A percentile compares a stretch with the other conserved stretches of the same genome.
Evolutionary conservation across 2,797 vertebrate genomes (phyloP).

Genomic region (Ctenosaura bakeri): DNA sequence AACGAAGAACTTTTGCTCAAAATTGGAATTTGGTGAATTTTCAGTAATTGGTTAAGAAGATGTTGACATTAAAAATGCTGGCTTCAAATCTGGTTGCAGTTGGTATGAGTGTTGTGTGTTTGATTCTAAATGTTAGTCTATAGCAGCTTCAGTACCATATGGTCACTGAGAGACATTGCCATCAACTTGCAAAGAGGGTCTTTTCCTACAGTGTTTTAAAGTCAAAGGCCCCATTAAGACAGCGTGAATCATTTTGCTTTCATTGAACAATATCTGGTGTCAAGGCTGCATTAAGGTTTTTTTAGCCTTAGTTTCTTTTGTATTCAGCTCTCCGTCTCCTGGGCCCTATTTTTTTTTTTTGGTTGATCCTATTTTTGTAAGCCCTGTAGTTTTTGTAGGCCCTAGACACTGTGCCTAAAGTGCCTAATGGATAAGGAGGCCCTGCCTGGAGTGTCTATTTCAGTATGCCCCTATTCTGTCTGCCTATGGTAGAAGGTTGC

Average conservation of each 20-base stretch:
- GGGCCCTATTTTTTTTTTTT: too few relatives aligned
- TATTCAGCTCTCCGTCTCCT: too few relatives aligned
- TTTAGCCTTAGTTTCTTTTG: too few relatives aligned
- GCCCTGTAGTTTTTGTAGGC: too few relatives aligned
- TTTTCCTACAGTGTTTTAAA: not conserved
- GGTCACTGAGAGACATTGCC: not conserved
- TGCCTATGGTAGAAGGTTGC: constrained; percentile 46
- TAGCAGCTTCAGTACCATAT: not conserved
- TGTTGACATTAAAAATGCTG: not conserved
- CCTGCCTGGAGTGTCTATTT: not conserved
- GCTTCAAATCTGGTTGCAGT: not conserved
- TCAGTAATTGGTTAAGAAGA: not conserved
- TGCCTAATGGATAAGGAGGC: too few relatives aligned
- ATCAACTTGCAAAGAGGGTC: not conserved
- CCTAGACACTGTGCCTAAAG: too few relatives aligned
- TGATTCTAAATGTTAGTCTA: not conserved
- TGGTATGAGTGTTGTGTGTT: not conserved
- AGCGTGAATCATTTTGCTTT: not conserved
- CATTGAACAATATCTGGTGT: not conserved
- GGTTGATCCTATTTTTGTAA: too few relatives aligned
- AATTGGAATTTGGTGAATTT: not conserved
- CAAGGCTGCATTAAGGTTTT: too few relatives aligned
- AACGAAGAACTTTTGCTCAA: not conserved
- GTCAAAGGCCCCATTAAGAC: not conserved
- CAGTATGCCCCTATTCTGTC: constrained; percentile 24